Percentiles rank a stretch among this genome's conserved stretches.
Conservation (phyloP, 2,797 vertebrate genomes). For the Rhinoraja longicauda region DNA sequence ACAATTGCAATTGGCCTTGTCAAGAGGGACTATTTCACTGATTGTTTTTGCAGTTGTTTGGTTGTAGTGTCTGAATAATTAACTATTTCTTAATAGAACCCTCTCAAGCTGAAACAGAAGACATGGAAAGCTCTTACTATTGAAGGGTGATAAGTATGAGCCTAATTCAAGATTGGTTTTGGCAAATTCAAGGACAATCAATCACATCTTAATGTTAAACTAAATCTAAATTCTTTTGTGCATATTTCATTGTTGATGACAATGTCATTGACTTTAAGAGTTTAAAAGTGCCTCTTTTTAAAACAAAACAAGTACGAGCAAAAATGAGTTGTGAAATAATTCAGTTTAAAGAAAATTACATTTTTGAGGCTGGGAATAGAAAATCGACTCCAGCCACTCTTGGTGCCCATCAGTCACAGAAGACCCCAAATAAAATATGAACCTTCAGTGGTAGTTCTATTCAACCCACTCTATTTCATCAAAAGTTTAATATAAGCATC, state of each 20-base stretch:
- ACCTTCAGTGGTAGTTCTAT: background rate
- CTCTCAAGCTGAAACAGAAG: slow-evolving; percentile 20
- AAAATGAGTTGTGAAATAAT: background rate
- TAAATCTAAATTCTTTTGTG: background rate
- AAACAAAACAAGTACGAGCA: background rate
- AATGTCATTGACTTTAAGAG: slow-evolving; percentile 25
- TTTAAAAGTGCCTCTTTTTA: background rate
- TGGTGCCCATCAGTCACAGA: background rate
- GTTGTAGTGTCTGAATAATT: slow-evolving; percentile 4
- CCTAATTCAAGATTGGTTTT: slow-evolving; percentile 7
- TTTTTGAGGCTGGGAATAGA: background rate
- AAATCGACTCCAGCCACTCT: background rate
- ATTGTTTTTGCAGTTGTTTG: slow-evolving; percentile 26
- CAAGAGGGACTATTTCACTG: background rate
- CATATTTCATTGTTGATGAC: background rate
- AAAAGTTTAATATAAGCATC: background rate
- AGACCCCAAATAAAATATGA: background rate
- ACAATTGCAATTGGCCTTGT: background rate
- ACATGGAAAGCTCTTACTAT: background rate
- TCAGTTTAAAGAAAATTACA: slow-evolving; percentile 1
- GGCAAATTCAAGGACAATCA: slow-evolving; percentile 27
- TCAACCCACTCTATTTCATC: background rate
- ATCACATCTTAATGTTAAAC: slow-evolving; percentile 21
- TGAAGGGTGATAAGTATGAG: background rate
- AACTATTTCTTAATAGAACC: background rate